Percentiles rank a stretch among this genome's conserved stretches.
Conservation (phyloP, 2,888 invertebrate genomes). For the Dorcus parallelipipedus region DNA sequence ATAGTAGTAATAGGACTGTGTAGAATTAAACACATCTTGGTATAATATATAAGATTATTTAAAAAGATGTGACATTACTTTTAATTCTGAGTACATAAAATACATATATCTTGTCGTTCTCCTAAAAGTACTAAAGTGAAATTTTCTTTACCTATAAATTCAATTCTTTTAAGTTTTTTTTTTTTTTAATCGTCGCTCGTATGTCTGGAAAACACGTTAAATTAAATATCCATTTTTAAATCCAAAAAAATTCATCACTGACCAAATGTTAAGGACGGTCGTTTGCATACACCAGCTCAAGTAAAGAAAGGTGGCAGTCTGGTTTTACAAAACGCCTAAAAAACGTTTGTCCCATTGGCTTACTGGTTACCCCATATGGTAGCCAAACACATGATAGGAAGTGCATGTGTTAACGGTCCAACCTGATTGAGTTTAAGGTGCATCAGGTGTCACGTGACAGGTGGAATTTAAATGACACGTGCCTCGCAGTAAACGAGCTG, state of each 20-base stretch:
- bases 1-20: too few relatives aligned
- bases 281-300: slow-evolving; percentile 20
- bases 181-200: too few relatives aligned
- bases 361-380: slow-evolving; percentile 30
- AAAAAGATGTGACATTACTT: neutral
- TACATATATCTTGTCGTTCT: too few relatives aligned
- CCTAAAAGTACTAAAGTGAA: too few relatives aligned
- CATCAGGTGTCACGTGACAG: slow-evolving; percentile 42
- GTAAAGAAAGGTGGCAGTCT: neutral
- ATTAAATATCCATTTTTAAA: neutral
- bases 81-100: neutral
- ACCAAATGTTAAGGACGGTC: slow-evolving; percentile 25
- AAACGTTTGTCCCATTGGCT: neutral
- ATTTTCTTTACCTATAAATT: too few relatives aligned
- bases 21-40: too few relatives aligned
- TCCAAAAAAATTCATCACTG: neutral
- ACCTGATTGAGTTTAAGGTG: slow-evolving; percentile 25
- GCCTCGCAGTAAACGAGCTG: slow-evolving; percentile 17
- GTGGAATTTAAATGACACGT: slow-evolving; percentile 40
- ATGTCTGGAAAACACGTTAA: neutral
- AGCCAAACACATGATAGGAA: slow-evolving; percentile 12
- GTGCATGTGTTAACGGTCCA: slow-evolving; percentile 33
- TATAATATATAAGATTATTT: neutral
- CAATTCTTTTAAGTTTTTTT: too few relatives aligned
- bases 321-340: neutral